phyloP scores from a whole-genome alignment of 2,113 vertebrate genomes.

The Hippopotamus amphibius region DNA sequence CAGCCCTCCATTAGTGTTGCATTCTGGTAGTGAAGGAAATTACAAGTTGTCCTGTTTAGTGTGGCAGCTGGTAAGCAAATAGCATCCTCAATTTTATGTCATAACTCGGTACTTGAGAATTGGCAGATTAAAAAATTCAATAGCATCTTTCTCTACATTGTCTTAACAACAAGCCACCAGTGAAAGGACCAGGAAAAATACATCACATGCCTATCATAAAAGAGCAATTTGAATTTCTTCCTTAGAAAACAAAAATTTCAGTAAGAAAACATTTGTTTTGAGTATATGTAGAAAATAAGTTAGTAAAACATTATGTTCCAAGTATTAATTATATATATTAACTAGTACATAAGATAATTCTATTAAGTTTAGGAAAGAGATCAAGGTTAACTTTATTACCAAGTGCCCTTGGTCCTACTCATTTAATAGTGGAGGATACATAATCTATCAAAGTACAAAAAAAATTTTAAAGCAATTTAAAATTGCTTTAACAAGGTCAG shows the following conservation, averaged over 20 bases:
- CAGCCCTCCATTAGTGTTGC: background rate
- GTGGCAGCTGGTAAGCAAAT: conserved; percentile 16
- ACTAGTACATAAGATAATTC: conserved; percentile 39
- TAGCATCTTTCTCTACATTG: background rate
- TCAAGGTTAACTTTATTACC: conserved; percentile 66
- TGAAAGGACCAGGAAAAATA: background rate
- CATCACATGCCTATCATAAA: background rate
- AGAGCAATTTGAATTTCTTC: background rate
- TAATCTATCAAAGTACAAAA: conserved; percentile 52
- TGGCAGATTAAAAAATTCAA: background rate
- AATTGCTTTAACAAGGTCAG: conserved; percentile 62
- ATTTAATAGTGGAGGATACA: conserved; percentile 33
- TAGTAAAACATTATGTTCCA: conserved; percentile 37
- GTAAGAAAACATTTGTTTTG: conserved; percentile 17
- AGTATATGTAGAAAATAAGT: background rate
- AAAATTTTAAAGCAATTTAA: conserved; percentile 58
- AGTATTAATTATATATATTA: conserved; percentile 54
- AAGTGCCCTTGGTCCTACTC: conserved; percentile 34
- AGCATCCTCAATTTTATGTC: background rate
- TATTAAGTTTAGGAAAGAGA: conserved; percentile 58
- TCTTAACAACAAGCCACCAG: background rate
- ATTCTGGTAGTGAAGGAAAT: background rate
- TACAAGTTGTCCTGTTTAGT: background rate
- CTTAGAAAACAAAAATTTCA: conserved; percentile 1
- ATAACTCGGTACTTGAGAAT: background rate